These are phyloP conservation scores for Dilophus febrilis DNA, from an alignment of 2,888 invertebrate genomes.

Conservation along the genomic window DNA sequence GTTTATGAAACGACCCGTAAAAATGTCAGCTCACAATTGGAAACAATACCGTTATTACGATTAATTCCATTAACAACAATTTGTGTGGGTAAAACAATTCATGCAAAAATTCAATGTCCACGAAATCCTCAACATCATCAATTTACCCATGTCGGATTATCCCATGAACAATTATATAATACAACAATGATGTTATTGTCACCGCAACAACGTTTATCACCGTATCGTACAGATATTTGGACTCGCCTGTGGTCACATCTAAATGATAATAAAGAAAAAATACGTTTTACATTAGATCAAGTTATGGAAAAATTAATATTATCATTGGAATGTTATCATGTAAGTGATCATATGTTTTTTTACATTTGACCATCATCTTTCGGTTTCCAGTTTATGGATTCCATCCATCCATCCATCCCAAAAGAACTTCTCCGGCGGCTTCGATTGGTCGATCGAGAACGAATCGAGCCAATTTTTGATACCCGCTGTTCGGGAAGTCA, in stretches of 20 bases:
- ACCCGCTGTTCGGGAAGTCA: no score
- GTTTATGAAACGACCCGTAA: slow-evolving; percentile 54
- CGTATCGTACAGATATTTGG: slow-evolving; percentile 69
- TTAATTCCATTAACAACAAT: slow-evolving; percentile 53
- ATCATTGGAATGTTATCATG: slow-evolving; percentile 63
- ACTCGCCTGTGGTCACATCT: slow-evolving; percentile 63
- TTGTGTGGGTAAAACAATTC: slow-evolving; percentile 24
- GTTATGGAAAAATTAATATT: slow-evolving; percentile 64
- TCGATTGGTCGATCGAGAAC: no score
- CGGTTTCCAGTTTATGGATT: slow-evolving; percentile 8
- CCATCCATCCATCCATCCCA: slow-evolving; percentile 7
- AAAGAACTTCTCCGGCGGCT: no score
- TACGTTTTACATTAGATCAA: slow-evolving; percentile 46
- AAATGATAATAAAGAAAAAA: slow-evolving; percentile 39
- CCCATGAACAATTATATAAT: slow-evolving; percentile 62
- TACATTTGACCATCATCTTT: slow-evolving; percentile 28
- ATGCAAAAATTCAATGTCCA: slow-evolving; percentile 29
- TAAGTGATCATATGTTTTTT: neutral
- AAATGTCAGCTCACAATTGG: slow-evolving; percentile 51
- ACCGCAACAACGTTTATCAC: slow-evolving; percentile 67
- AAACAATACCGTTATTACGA: slow-evolving; percentile 48
- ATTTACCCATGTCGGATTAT: slow-evolving; percentile 39
- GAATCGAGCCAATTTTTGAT: no score
- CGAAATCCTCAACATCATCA: no score
- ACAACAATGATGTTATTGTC: slow-evolving; percentile 69